Percentiles rank a stretch among this genome's conserved stretches.
These are phyloP conservation scores for Sitobion miscanthi DNA, from an alignment of 1,140 invertebrate species.

Conservation along the genomic window DNA sequence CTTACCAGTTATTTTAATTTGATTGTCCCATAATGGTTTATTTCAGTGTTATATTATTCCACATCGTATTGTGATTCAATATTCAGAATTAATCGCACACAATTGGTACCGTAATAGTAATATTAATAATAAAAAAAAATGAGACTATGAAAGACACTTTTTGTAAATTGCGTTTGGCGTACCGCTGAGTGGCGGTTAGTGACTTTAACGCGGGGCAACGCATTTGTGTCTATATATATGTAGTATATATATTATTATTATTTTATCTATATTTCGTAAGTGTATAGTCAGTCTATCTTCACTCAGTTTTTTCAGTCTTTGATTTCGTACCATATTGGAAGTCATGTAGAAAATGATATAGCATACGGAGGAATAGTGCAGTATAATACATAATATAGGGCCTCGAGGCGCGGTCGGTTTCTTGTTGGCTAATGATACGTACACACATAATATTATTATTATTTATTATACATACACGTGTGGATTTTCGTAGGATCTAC, in stretches of 20 bases:
- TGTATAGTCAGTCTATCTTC: background rate
- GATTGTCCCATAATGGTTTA: background rate
- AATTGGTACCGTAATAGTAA: background rate
- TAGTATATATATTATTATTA: background rate
- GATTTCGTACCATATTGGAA: conserved; percentile 5
- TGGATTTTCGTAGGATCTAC: conserved; percentile 11
- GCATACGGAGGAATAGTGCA: background rate
- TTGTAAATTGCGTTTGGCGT: background rate
- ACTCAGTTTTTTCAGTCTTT: background rate
- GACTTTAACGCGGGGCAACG: conserved; percentile 1
- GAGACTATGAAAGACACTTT: background rate
- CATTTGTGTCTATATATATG: background rate
- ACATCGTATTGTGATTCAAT: background rate
- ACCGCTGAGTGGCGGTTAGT: background rate
- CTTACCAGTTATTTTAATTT: background rate
- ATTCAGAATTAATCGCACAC: background rate
- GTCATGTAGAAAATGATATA: background rate
- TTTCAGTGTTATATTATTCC: background rate
- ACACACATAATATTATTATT: background rate
- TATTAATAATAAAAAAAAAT: background rate
- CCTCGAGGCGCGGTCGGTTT: background rate
- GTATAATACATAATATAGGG: background rate
- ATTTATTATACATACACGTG: background rate
- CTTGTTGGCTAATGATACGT: conserved; percentile 3
- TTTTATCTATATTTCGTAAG: background rate